Base-by-base conservation (phyloP, 2,113 vertebrate species). In the Tragelaphus buxtoni region DNA sequence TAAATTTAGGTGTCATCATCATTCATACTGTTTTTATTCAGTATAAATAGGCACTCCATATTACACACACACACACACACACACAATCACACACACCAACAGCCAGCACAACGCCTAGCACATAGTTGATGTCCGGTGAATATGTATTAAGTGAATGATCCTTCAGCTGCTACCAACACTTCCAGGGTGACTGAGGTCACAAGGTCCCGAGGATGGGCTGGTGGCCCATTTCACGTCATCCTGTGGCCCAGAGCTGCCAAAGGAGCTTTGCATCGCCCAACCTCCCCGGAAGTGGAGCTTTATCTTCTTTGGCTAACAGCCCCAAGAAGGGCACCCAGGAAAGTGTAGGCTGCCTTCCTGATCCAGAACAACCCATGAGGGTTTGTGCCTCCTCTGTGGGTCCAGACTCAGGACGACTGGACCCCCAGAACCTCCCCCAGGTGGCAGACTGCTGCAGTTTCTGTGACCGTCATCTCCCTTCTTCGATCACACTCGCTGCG, bases 101-200 rank as follows among this genome's bases (percentile, higher is more conserved):
- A 58, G 55, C 56, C 83, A 58, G 35, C n/a, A 51, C 56, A n/a
- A 42, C 1, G 39, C 58, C 58, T n/a, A 20, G 14, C 16, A 14
- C 45, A 47, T 1, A 11, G 1, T 0, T 14, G 30, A 11, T 13
- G 17, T 51, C 45, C 30, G 2, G 45, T n/a, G 3, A 28, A 17
- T 7, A 18, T 1, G 22, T 5, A 8, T 35, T 20, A 16, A 81
- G 22, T 22, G 14, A 88, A 17, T 51, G 63, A 53, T 5, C 81
- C 56, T 56, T n/a, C 47, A 42, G 45, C 74, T 61, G 53, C 83
- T 7, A 56, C 22, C 1, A 1, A 32, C 11, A 28, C 28, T 26
- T 51, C 76, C 16, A 6, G 3, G 3, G 0, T 22, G 76, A 51
- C 79, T 12, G 2, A 49, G 60, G 47, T 16, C 28, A 12, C 74